Conservation (phyloP, 2,113 vertebrate genomes). For the Labeo rohita region DNA sequence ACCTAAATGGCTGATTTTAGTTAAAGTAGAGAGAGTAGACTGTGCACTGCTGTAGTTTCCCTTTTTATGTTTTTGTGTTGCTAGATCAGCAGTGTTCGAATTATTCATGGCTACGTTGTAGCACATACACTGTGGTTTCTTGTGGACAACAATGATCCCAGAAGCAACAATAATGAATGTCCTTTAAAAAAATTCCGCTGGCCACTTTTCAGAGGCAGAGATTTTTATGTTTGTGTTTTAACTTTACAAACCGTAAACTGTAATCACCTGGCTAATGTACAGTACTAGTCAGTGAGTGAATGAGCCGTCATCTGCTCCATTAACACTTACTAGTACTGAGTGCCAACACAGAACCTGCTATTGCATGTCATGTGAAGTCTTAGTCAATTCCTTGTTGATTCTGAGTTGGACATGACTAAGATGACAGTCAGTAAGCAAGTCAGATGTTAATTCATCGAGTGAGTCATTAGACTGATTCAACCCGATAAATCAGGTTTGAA, state of each 20-base stretch:
- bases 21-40: not conserved
- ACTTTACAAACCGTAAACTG: not conserved
- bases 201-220: not conserved
- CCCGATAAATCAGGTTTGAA: not conserved
- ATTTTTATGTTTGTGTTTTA: not conserved
- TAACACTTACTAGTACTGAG: not conserved
- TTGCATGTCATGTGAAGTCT: not conserved
- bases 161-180: not conserved
- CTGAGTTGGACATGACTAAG: not conserved
- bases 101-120: not conserved
- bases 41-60: not conserved
- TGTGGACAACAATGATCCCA: not conserved
- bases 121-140: not conserved
- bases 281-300: not conserved
- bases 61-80: not conserved
- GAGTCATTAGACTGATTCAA: slow-evolving; percentile 24
- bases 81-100: not conserved
- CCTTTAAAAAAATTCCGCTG: not conserved
- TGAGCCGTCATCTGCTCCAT: not conserved
- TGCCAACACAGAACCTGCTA: not conserved
- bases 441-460: not conserved
- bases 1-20: not conserved
- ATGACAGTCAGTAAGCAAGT: not conserved
- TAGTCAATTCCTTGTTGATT: not conserved
- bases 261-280: not conserved